Percentiles rank a stretch among this genome's conserved stretches.
Conservation (phyloP, 2,113 vertebrate genomes). For the Meleagris gallopavo region DNA sequence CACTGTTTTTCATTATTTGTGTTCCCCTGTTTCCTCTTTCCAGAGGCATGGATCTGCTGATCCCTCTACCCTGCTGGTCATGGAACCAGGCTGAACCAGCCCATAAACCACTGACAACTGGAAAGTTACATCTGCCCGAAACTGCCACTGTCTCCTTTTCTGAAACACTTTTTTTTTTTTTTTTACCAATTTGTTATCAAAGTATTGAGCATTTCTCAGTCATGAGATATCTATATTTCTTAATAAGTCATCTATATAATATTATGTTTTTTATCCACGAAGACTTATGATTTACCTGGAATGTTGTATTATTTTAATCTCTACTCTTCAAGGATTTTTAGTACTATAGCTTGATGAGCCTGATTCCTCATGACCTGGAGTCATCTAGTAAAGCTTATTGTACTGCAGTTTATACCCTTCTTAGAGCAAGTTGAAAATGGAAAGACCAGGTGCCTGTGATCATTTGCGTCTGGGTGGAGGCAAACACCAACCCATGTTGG, state of each 20-base stretch:
- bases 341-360: background rate
- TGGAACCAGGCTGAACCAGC: too few relatives aligned
- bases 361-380: background rate
- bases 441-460: background rate
- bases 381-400: background rate
- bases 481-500: rapidly evolving
- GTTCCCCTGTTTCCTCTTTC: too few relatives aligned
- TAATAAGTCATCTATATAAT: background rate
- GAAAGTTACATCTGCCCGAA: background rate
- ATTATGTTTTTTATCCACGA: background rate
- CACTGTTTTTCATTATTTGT: too few relatives aligned
- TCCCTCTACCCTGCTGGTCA: too few relatives aligned
- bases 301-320: background rate
- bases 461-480: rapidly evolving
- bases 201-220: background rate
- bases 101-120: background rate
- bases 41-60: too few relatives aligned
- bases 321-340: background rate
- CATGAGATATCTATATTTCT: background rate
- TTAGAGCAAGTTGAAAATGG: background rate
- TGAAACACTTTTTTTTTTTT: background rate
- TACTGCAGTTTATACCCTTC: background rate
- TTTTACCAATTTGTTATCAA: background rate
- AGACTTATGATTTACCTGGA: background rate
- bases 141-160: background rate